Evolutionary conservation across 2,113 vertebrate species (phyloP).

Genomic region (Oreochromis niloticus): DNA sequence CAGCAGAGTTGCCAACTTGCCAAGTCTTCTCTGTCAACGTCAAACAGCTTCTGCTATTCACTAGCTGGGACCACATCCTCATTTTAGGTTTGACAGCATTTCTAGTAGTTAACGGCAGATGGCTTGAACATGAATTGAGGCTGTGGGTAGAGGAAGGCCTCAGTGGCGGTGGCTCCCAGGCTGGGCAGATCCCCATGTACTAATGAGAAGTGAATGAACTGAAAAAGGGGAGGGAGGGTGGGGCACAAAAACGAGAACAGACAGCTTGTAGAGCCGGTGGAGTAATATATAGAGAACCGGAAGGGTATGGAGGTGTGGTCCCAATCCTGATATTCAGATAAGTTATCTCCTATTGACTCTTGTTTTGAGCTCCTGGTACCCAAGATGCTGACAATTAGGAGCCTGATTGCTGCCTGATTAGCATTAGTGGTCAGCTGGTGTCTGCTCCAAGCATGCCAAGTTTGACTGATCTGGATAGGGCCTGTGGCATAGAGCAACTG

Average conservation of each 20-base stretch:
- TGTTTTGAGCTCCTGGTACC: neutral
- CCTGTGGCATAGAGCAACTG: neutral
- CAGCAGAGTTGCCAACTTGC: neutral
- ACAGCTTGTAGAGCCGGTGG: too few relatives aligned
- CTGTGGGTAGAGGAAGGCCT: neutral
- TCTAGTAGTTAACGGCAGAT: neutral
- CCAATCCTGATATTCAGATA: neutral
- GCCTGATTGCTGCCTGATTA: neutral
- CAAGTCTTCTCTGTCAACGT: neutral
- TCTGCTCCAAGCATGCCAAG: neutral
- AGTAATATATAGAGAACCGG: neutral
- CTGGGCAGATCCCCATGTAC: neutral
- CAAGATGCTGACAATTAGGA: neutral
- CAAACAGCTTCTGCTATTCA: neutral
- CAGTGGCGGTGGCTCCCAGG: neutral
- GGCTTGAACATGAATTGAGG: neutral
- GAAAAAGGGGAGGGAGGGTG: neutral
- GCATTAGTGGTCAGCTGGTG: neutral
- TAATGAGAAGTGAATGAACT: neutral
- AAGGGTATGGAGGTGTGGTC: neutral
- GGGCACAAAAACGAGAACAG: too few relatives aligned
- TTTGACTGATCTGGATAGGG: neutral
- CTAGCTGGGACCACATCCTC: neutral
- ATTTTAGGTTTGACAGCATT: neutral
- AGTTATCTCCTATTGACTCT: neutral